Percentiles rank a stretch among this genome's conserved stretches.
Evolutionary conservation across 1,140 invertebrate species (phyloP).

Genomic region (Drosophila dunni): DNA sequence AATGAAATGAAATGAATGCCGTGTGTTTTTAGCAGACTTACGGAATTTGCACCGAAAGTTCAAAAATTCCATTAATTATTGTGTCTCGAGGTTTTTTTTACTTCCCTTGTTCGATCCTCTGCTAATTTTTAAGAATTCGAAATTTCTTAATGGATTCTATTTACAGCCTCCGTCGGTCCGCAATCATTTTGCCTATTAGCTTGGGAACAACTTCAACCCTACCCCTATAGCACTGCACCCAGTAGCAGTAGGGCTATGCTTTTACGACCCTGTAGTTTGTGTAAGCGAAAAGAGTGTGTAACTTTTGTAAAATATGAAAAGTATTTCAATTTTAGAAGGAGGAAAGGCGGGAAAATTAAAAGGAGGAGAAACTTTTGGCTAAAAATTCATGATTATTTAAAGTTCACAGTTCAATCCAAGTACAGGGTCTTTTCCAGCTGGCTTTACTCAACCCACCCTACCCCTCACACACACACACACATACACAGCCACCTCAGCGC

Average conservation of each 20-base stretch:
- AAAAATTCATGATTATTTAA: too few relatives aligned
- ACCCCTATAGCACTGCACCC: not conserved
- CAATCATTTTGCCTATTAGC: slow-evolving; percentile 37
- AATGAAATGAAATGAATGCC: slow-evolving; percentile 69
- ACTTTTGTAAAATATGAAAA: too few relatives aligned
- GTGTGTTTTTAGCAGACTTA: slow-evolving; percentile 31
- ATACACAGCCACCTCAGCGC: slow-evolving; percentile 6
- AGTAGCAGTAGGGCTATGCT: too few relatives aligned
- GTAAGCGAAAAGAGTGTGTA: too few relatives aligned
- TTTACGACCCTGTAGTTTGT: too few relatives aligned
- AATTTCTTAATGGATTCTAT: slow-evolving; percentile 47
- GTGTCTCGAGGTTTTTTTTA: slow-evolving; percentile 51
- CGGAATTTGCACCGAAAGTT: slow-evolving; percentile 68
- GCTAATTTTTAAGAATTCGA: slow-evolving; percentile 65
- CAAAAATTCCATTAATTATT: slow-evolving; percentile 78
- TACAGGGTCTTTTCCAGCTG: too few relatives aligned
- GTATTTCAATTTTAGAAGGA: too few relatives aligned
- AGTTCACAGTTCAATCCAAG: too few relatives aligned
- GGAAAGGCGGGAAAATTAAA: too few relatives aligned
- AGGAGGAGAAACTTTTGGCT: too few relatives aligned
- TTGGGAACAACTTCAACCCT: slow-evolving; percentile 17
- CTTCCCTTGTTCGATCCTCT: slow-evolving; percentile 18
- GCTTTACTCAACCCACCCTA: slow-evolving; percentile 23
- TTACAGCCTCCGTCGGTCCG: not conserved
- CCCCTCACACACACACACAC: not conserved